phyloP scores from a whole-genome alignment of 2,888 invertebrate species.

The Hydropsyche betteni region DNA sequence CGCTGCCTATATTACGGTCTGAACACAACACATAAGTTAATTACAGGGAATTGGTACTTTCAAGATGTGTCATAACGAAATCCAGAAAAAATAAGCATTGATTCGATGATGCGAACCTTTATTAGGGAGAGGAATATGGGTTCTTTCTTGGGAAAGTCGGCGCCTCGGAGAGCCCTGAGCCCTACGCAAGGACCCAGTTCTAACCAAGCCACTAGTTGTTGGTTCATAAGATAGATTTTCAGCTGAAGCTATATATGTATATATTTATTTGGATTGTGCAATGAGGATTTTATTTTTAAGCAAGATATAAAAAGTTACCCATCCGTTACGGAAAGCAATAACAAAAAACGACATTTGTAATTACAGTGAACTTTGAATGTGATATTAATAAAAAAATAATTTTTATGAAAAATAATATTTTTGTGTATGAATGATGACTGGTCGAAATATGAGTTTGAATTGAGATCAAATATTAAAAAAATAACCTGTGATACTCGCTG shows the following conservation, averaged over 20 bases:
- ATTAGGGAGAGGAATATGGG: constrained; percentile 64
- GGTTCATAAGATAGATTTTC: constrained; percentile 45
- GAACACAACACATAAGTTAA: constrained; percentile 47
- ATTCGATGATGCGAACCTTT: constrained; percentile 55
- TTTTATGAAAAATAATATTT: background rate
- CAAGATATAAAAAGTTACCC: constrained; percentile 36
- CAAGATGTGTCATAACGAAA: background rate
- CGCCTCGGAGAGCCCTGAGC: constrained; percentile 49
- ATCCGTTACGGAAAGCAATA: constrained; percentile 35
- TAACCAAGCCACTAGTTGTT: constrained; percentile 36
- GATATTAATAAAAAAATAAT: background rate
- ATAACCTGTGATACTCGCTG: constrained; percentile 64
- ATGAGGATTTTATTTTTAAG: too few species aligned
- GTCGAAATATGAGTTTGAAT: background rate
- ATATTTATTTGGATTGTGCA: background rate
- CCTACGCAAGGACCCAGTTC: constrained; percentile 57
- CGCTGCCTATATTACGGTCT: constrained; percentile 54
- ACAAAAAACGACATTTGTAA: constrained; percentile 38
- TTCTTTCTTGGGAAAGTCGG: constrained; percentile 60
- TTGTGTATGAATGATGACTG: background rate
- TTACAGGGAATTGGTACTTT: background rate
- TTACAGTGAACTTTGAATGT: background rate
- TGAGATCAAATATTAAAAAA: background rate
- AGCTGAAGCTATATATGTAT: constrained; percentile 45
- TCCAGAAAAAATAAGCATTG: too few species aligned